phyloP scores from a whole-genome alignment of 2,888 invertebrate genomes.

The Idaea dimidiata region DNA sequence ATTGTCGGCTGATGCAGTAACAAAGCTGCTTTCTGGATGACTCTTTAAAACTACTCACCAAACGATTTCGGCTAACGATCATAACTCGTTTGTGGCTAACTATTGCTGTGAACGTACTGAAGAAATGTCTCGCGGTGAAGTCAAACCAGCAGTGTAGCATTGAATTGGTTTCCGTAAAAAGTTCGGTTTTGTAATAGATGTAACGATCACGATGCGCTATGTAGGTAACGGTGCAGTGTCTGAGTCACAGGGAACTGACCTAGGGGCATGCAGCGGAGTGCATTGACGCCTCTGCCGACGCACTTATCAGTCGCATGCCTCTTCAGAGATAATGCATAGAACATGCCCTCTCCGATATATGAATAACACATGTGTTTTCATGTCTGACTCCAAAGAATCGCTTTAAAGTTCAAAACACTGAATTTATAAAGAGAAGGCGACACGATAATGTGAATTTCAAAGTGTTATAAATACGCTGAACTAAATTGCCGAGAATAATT shows the following conservation, averaged over 20 bases:
- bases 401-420: constrained; percentile 50
- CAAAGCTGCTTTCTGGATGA: constrained; percentile 12
- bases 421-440: neutral
- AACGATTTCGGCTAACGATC: neutral
- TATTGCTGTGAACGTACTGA: constrained; percentile 13
- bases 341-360: constrained; percentile 61
- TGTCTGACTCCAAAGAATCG: constrained; percentile 56
- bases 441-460: neutral
- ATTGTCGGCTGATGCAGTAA: constrained; percentile 58
- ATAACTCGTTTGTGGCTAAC: neutral
- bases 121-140: neutral
- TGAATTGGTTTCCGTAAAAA: neutral
- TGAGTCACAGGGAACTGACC: constrained; percentile 80
- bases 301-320: constrained; percentile 76
- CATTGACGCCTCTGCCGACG: constrained; percentile 72
- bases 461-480: neutral
- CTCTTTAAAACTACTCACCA: constrained; percentile 11
- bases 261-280: constrained; percentile 76
- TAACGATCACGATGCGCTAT: constrained; percentile 62
- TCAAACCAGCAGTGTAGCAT: constrained; percentile 8
- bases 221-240: constrained; percentile 74
- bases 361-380: constrained; percentile 74
- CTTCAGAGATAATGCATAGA: constrained; percentile 73
- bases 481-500: neutral
- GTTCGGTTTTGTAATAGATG: constrained; percentile 37